Evolutionary conservation across 2,888 invertebrate species (phyloP).

Genomic region (Choristoneura rosaceana): DNA sequence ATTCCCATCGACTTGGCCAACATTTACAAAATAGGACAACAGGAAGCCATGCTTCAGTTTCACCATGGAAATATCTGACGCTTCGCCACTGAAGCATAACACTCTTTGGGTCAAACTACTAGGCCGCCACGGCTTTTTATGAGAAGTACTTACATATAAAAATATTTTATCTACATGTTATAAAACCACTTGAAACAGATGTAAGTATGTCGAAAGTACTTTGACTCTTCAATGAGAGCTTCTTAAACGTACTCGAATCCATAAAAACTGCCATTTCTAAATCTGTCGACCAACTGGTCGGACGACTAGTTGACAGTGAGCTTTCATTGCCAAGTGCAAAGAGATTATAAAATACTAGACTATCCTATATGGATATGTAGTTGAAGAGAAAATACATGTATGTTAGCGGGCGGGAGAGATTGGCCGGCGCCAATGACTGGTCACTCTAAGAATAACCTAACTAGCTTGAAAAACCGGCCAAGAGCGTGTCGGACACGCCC

Average conservation of each 20-base stretch:
- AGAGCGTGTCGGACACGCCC: too few species aligned
- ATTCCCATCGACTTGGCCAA: too few species aligned
- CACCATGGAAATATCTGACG: too few species aligned
- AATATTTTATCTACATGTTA: neutral
- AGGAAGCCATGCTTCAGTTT: too few species aligned
- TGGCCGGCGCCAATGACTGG: too few species aligned
- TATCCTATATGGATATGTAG: neutral
- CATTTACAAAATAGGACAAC: too few species aligned
- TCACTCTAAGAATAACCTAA: too few species aligned
- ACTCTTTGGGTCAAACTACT: too few species aligned
- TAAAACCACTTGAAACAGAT: neutral
- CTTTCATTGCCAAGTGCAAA: conserved; percentile 12
- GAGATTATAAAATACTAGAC: neutral
- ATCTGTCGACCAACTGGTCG: conserved; percentile 5
- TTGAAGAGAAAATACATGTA: conserved; percentile 4
- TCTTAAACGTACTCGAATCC: neutral
- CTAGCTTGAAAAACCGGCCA: too few species aligned
- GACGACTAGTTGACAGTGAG: neutral
- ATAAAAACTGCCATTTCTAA: conserved; percentile 6
- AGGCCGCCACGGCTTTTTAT: too few species aligned
- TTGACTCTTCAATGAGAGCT: neutral
- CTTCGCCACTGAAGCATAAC: too few species aligned
- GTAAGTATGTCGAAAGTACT: neutral
- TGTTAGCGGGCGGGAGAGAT: too few species aligned
- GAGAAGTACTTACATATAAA: neutral